These are phyloP conservation scores for Ceratitis capitata DNA, from an alignment of 1,140 invertebrate species.

Conservation along the genomic window DNA sequence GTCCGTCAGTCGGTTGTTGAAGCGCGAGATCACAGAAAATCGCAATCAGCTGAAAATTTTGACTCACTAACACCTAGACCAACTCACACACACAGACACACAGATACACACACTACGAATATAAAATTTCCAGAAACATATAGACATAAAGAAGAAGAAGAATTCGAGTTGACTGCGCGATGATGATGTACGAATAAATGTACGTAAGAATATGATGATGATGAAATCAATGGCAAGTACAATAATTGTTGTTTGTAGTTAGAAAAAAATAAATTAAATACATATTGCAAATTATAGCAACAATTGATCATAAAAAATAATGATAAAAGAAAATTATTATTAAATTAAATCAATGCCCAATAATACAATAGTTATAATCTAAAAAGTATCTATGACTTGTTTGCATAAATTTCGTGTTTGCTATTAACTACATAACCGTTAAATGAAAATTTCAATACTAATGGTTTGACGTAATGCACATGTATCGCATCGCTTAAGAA, in stretches of 20 bases:
- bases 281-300: not conserved
- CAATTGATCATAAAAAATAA: not conserved
- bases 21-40: not conserved
- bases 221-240: not conserved
- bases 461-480: too few relatives aligned
- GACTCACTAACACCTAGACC: too few relatives aligned
- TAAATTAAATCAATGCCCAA: not conserved
- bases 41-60: conserved; percentile 24
- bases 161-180: not conserved
- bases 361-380: not conserved
- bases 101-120: not conserved
- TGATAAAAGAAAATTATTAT: not conserved
- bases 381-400: too few relatives aligned
- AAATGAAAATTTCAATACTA: too few relatives aligned
- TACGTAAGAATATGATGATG: not conserved
- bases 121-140: not conserved
- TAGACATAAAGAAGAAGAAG: not conserved
- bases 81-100: not conserved
- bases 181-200: conserved; percentile 25
- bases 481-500: too few relatives aligned
- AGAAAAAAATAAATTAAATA: too few relatives aligned
- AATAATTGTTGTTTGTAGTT: too few relatives aligned
- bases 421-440: too few relatives aligned
- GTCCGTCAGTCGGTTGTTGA: not conserved
- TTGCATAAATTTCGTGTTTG: too few relatives aligned